phyloP scores from a whole-genome alignment of 2,888 invertebrate species.

The Arctia plantaginis region DNA sequence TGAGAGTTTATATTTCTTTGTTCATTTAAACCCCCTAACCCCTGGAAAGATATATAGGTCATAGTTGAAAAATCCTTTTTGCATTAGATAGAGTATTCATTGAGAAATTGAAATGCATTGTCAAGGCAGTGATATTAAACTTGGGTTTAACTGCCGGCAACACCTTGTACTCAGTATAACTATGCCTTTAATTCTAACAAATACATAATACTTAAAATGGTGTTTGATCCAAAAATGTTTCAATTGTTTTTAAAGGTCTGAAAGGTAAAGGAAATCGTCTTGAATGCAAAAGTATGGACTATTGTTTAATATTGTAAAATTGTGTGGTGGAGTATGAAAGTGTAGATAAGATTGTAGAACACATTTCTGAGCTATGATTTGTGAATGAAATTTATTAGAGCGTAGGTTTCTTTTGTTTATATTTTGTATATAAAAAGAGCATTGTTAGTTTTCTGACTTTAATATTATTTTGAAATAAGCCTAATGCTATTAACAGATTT shows the following conservation, averaged over 20 bases:
- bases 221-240: conserved; percentile 18
- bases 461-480: neutral
- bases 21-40: neutral
- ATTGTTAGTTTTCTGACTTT: neutral
- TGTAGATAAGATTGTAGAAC: conserved; percentile 8
- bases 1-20: neutral
- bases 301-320: conserved; percentile 16
- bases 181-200: neutral
- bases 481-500: neutral
- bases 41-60: neutral
- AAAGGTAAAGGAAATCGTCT: conserved; percentile 19
- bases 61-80: neutral
- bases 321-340: conserved; percentile 8
- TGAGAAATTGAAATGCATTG: neutral
- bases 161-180: neutral
- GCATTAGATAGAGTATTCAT: neutral
- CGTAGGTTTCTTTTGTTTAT: neutral
- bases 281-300: conserved; percentile 12
- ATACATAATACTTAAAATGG: conserved; percentile 1
- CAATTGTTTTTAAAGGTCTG: conserved; percentile 19
- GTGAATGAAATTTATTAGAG: neutral
- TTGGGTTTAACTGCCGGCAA: neutral
- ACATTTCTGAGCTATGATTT: neutral
- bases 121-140: neutral
- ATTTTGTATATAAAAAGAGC: neutral